Evolutionary conservation across 2,797 vertebrate genomes (phyloP).

Genomic region (Micrastur ruficollis): DNA sequence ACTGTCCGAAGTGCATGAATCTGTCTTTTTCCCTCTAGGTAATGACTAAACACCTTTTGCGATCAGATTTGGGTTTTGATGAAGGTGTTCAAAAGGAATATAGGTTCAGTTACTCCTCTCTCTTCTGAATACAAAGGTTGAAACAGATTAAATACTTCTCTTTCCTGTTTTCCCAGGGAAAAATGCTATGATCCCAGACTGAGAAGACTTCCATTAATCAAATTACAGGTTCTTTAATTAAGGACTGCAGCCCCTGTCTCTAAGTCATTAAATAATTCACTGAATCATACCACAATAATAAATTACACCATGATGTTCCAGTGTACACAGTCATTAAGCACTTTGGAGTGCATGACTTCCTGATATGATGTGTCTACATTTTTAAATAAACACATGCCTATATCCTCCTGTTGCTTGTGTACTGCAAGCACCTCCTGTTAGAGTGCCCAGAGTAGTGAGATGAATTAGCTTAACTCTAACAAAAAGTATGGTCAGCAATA

Average conservation of each 20-base stretch:
- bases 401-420: slow-evolving; percentile 26
- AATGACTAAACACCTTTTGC: not conserved
- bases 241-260: not conserved
- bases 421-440: not conserved
- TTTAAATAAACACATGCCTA: slow-evolving; percentile 40
- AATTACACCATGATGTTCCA: not conserved
- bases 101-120: not conserved
- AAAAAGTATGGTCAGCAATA: not conserved
- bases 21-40: not conserved
- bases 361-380: slow-evolving; percentile 14
- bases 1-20: not conserved
- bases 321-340: slow-evolving; percentile 35
- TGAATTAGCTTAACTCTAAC: not conserved
- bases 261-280: not conserved
- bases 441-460: not conserved
- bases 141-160: not conserved
- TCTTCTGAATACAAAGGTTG: not conserved
- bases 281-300: slow-evolving; percentile 25
- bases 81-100: not conserved
- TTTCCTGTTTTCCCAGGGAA: not conserved
- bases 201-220: not conserved
- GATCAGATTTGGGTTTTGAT: not conserved
- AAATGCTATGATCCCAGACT: not conserved
- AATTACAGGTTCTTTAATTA: not conserved
- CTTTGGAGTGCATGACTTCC: slow-evolving; percentile 23